Base-by-base conservation (phyloP, 2,888 invertebrate genomes). In the Nomada goodeniana region DNA sequence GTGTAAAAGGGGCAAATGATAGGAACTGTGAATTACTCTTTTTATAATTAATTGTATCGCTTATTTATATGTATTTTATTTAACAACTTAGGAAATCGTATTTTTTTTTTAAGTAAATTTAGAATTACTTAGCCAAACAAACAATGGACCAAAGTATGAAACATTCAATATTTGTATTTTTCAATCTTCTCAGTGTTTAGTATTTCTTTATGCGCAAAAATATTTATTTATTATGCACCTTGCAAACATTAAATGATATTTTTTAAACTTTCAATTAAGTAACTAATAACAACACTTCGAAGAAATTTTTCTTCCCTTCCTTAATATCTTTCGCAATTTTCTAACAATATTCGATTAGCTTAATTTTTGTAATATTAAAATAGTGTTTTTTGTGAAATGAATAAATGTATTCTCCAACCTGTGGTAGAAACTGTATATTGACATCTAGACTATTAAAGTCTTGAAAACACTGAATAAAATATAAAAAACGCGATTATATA, bases 81-180 rank as follows among this genome's bases (percentile, higher is more conserved):
- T 86, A 84, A 86, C 69, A 82, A 74, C 61, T 72, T 79, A 77
- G 69, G 44, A 78, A 69, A 64, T 71, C 72, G 23, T 70, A 78
- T 59, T 73, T 73, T 53, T 59, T 79, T 74, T 69, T 80, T 71
- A 65, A 83, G 71, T 23, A 13, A 82, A 76, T 36, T 78, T 76
- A 57, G 77, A 73, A 79, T 80, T 64, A 60, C 77, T 88, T 81
- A 82, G 61, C 83, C 80, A 79, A 76, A 81, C 69, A 80, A 88
- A 81, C 70, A 73, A 87, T 85, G 88, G 86, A 86, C 88, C 88
- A 88, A 88, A 88, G 88, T 77, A 82, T 69, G 65, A 83, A 82
- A 80, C 53, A 26, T 80, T 86, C 52, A 70, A 60, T 84, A 47
- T 78, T 67, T 80, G 64, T 75, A 69, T 80, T 59, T 70, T 53